Conservation (phyloP, 2,797 vertebrate species). For the Amblyraja radiata region DNA sequence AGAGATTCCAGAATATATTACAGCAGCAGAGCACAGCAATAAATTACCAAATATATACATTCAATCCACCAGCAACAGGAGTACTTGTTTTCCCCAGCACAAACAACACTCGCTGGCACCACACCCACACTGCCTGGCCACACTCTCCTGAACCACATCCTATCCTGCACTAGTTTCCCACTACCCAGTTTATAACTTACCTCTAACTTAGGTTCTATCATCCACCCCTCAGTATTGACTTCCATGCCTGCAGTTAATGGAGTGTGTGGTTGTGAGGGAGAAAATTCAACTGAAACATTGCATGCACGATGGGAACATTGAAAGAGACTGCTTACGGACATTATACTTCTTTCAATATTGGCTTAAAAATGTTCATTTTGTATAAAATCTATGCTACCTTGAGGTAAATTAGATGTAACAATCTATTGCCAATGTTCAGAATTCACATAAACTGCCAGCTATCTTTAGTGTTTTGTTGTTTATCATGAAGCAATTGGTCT, state of each 20-base stretch:
- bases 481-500: background rate
- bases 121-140: too few relatives aligned
- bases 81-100: background rate
- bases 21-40: background rate
- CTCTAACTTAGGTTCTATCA: too few relatives aligned
- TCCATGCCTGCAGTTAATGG: background rate
- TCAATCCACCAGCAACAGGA: background rate
- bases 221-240: too few relatives aligned
- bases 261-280: background rate
- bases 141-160: too few relatives aligned
- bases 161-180: too few relatives aligned
- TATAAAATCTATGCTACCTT: background rate
- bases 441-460: background rate
- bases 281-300: background rate
- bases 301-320: background rate
- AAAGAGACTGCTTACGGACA: background rate
- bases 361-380: background rate
- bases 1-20: constrained; percentile 6
- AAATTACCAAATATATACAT: background rate
- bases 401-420: background rate
- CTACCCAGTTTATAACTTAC: too few relatives aligned
- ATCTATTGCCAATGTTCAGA: background rate
- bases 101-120: too few relatives aligned
- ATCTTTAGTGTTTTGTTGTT: background rate
- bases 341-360: background rate